Evolutionary conservation across 2,888 invertebrate genomes (phyloP).

Genomic region (Orgyia antiqua): DNA sequence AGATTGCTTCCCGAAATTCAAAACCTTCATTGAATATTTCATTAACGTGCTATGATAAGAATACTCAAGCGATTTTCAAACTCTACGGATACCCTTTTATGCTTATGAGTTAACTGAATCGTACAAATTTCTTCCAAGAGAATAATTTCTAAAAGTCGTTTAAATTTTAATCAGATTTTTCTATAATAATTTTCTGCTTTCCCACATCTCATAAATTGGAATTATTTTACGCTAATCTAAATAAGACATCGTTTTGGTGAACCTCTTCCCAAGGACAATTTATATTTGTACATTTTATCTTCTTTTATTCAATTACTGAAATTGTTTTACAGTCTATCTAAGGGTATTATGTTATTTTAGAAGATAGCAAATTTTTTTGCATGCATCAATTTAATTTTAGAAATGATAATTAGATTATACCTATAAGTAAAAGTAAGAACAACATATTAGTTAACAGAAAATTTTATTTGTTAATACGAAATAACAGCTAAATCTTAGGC

Average conservation of each 20-base stretch:
- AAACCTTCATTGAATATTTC: too few species aligned
- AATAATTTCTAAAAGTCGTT: conserved; percentile 23
- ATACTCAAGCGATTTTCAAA: conserved; percentile 38
- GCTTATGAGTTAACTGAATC: conserved; percentile 38
- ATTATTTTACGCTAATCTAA: conserved; percentile 16
- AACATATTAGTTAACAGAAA: too few species aligned
- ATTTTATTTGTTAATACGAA: too few species aligned
- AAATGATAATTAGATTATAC: too few species aligned
- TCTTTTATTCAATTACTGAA: conserved; percentile 38
- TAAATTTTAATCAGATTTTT: conserved; percentile 27
- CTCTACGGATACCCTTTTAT: conserved; percentile 39
- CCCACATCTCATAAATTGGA: conserved; percentile 11
- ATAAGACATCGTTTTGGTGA: conserved; percentile 29
- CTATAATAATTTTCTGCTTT: conserved; percentile 18
- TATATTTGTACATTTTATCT: conserved; percentile 29
- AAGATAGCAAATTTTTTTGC: too few species aligned
- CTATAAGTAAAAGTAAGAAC: too few species aligned
- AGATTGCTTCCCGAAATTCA: too few species aligned
- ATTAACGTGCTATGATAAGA: too few species aligned
- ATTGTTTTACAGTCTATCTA: conserved; percentile 23
- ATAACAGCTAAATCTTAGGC: too few species aligned
- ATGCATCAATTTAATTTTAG: too few species aligned
- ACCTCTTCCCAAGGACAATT: conserved; percentile 22
- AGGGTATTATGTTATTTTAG: too few species aligned
- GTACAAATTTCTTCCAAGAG: conserved; percentile 16